These are phyloP conservation scores for Phoenicopterus ruber DNA, from an alignment of 2,113 vertebrate species.

Conservation along the genomic window DNA sequence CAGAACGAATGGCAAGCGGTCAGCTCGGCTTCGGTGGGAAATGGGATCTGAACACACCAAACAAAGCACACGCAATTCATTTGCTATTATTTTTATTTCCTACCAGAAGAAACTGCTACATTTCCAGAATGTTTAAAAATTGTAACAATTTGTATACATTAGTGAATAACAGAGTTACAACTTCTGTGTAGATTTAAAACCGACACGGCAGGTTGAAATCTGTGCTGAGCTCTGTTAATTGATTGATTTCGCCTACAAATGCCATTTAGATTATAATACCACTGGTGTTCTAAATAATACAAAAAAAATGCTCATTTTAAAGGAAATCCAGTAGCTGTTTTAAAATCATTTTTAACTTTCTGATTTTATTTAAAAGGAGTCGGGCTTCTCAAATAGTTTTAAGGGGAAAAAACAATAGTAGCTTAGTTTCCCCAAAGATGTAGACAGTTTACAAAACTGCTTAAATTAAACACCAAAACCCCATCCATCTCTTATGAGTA, in stretches of 20 bases:
- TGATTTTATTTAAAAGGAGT: neutral
- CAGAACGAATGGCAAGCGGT: fast-evolving
- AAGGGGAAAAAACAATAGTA: neutral
- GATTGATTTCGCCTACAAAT: neutral
- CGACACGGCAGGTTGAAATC: neutral
- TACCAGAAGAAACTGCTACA: conserved; percentile 37
- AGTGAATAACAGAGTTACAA: conserved; percentile 5
- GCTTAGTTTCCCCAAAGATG: neutral
- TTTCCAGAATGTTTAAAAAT: conserved; percentile 28
- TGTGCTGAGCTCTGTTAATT: neutral
- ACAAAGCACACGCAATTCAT: neutral
- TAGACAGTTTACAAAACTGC: conserved; percentile 6
- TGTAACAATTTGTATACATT: neutral
- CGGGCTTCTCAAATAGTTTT: neutral
- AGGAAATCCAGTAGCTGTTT: conserved; percentile 1
- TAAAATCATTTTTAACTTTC: neutral
- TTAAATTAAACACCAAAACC: neutral
- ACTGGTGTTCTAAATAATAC: neutral
- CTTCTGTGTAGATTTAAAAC: conserved; percentile 20
- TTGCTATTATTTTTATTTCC: conserved; percentile 43
- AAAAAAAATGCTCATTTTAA: neutral
- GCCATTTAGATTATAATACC: neutral
- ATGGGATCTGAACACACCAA: neutral
- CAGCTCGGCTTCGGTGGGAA: neutral
- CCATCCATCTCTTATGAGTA: neutral